A percentile compares a stretch with the other conserved stretches of the same genome.
phyloP scores from a whole-genome alignment of 2,797 vertebrate genomes.

The Poecile montanus region DNA sequence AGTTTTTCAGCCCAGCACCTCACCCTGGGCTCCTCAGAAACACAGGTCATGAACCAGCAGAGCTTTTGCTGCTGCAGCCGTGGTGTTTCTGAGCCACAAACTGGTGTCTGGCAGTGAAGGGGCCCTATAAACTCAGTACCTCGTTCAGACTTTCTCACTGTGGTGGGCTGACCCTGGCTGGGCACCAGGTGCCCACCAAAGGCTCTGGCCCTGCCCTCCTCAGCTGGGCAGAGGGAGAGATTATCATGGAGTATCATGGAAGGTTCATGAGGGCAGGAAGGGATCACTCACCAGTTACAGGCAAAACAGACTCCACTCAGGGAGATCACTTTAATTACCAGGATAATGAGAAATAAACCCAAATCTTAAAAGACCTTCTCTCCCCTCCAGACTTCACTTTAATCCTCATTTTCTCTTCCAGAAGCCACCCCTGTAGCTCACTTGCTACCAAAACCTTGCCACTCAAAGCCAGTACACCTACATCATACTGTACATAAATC shows the following conservation, averaged over 20 bases:
- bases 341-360: not conserved
- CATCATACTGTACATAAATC: slow-evolving; percentile 11
- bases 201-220: not conserved
- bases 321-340: not conserved
- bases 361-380: not conserved
- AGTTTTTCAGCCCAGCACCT: slow-evolving; percentile 1
- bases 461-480: not conserved
- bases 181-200: not conserved
- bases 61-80: not conserved
- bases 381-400: not conserved
- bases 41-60: slow-evolving; percentile 3
- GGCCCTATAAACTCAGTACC: not conserved
- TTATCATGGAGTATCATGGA: not conserved
- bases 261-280: not conserved
- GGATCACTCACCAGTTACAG: not conserved
- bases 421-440: not conserved
- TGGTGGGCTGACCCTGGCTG: not conserved
- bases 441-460: not conserved
- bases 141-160: not conserved
- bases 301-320: not conserved
- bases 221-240: not conserved
- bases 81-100: not conserved
- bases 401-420: not conserved
- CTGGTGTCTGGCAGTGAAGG: not conserved
- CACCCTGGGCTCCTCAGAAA: not conserved